Base-by-base conservation (phyloP, 2,888 invertebrate species). In the Parelbella ahira region DNA sequence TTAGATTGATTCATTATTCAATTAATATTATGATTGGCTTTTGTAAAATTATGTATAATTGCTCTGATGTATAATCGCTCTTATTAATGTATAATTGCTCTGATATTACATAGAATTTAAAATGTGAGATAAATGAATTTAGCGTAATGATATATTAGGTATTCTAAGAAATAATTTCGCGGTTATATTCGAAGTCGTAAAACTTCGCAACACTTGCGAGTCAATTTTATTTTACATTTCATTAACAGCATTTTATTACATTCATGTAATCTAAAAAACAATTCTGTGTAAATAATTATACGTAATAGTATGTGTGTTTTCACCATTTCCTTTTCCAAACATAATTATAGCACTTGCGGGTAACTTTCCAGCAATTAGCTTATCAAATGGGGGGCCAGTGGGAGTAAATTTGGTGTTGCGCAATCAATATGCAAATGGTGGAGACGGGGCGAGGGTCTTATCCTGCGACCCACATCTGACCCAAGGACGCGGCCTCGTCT, bases 401-500 rank as follows among this genome's bases (percentile, higher is more conserved):
- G 71, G 69, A n/a, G 70, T 61, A 64, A 66, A 63, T 68, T 58
- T 57, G 48, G 44, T 25, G 51, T 56, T 63, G 49, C 57, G 70
- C 75, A 82, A 82, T 86, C 73, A 77, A 81, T 80, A 86, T 87
- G 86, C 76, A 83, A 86, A 87, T 84, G 65, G 52, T 51, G 51
- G 59, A 51, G 60, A 56, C 49, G 57, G 61, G 60, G 59, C 58
- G 56, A 58, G 60, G 56, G 34, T 50, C 70, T 84, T 84, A 84
- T 86, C 86, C 84, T 61, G 49, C 71, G 84, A 70, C 86, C 87
- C 69, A 87, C 78, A 84, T 86, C 83, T 81, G 43, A 43, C 60
- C 38, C 74, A 81, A 84, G 84, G 86, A 71, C 82, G 71, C 56
- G 76, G 58, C 78, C 77, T 70, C 72, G 70, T 60, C 61, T 50